Percentiles rank a stretch among this genome's conserved stretches.
These are phyloP conservation scores for Dolichopus griseipennis DNA, from an alignment of 2,888 invertebrate species.

Conservation along the genomic window DNA sequence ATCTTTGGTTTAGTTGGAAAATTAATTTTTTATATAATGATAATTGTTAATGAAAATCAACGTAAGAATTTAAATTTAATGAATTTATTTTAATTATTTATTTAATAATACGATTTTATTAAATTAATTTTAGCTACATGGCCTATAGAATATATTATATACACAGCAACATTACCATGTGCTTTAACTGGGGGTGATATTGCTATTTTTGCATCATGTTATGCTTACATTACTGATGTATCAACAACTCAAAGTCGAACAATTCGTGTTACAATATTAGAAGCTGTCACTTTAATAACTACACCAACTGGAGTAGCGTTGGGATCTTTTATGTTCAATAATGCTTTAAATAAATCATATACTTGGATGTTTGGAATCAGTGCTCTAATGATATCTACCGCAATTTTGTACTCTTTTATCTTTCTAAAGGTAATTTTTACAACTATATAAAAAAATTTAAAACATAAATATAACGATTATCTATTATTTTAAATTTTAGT, in stretches of 20 bases:
- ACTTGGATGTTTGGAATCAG: conserved; percentile 67
- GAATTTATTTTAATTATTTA: not conserved
- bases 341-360: conserved; percentile 55
- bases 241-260: conserved; percentile 62
- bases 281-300: conserved; percentile 70
- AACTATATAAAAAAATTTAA: no score
- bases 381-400: conserved; percentile 50
- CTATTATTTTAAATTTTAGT: conserved; percentile 32
- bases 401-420: conserved; percentile 57
- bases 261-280: conserved; percentile 69
- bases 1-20: conserved; percentile 65
- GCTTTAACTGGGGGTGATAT: conserved; percentile 70
- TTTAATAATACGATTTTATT: not conserved
- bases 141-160: conserved; percentile 67
- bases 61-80: conserved; percentile 33
- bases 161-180: conserved; percentile 66
- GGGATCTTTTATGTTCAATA: conserved; percentile 39
- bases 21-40: conserved; percentile 64
- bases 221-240: conserved; percentile 72
- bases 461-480: not conserved
- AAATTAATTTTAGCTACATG: conserved; percentile 41
- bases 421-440: conserved; percentile 45
- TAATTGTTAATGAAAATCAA: conserved; percentile 59
- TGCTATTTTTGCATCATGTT: conserved; percentile 69
- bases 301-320: conserved; percentile 74